Evolutionary conservation across 2,113 vertebrate genomes (phyloP).

Genomic region (Osmerus eperlanus): DNA sequence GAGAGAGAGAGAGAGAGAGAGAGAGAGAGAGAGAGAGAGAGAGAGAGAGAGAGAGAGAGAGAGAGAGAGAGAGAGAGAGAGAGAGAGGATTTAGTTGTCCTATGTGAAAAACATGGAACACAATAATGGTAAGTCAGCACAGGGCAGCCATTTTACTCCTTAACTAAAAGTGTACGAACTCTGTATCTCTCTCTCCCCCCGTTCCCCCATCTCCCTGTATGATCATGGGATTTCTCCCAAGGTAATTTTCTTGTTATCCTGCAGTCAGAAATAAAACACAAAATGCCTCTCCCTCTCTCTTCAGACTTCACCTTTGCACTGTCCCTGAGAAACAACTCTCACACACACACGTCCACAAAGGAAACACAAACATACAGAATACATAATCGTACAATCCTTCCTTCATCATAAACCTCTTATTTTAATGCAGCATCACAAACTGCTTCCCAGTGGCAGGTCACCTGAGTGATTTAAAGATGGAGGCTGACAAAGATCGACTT

Average conservation of each 20-base stretch:
- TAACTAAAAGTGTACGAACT: not conserved
- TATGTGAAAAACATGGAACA: not conserved
- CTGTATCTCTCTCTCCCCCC: not conserved
- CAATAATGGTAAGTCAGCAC: not conserved
- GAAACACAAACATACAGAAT: not conserved
- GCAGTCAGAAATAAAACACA: not conserved
- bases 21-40: constrained; percentile 7
- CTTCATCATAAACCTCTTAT: too few species aligned
- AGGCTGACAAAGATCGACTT: too few species aligned
- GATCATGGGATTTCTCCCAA: not conserved
- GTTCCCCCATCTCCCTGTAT: not conserved
- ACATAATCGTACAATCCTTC: not conserved
- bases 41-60: not conserved
- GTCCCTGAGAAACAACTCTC: not conserved
- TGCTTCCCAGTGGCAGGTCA: too few species aligned
- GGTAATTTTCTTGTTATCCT: not conserved
- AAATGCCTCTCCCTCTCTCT: not conserved
- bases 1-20: constrained; percentile 3
- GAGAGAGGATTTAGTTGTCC: not conserved
- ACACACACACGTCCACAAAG: not conserved
- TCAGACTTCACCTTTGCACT: not conserved
- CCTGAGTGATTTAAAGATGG: too few species aligned
- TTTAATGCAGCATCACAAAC: too few species aligned
- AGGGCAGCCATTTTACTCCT: not conserved
- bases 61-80: not conserved